Conservation (phyloP, 2,888 invertebrate species). For the Neria commutata region DNA sequence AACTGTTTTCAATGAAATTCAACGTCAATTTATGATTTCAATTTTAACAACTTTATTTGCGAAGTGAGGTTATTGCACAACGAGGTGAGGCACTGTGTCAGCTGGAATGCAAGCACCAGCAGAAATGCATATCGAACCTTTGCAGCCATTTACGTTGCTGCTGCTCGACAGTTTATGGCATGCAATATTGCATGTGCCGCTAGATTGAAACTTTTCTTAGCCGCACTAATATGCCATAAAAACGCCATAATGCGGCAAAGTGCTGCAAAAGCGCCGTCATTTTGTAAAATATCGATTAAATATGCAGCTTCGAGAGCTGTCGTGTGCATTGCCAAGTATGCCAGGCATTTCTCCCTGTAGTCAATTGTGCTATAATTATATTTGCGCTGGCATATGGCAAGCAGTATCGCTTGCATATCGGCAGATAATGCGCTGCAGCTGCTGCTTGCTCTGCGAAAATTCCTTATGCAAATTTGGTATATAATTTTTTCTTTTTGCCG, state of each 20-base stretch:
- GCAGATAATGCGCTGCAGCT: no score
- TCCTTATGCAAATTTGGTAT: no score
- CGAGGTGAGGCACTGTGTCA: not conserved
- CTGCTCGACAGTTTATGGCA: conserved; percentile 24
- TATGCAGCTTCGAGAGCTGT: no score
- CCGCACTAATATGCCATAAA: not conserved
- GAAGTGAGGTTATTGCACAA: conserved; percentile 12
- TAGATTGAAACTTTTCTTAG: conserved; percentile 12
- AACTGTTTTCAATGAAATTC: not conserved
- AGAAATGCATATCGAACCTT: not conserved
- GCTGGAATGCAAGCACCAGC: not conserved
- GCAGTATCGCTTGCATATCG: no score
- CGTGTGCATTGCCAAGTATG: not conserved
- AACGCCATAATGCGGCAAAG: not conserved
- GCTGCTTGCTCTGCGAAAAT: no score
- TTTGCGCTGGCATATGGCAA: no score
- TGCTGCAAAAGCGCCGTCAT: not conserved
- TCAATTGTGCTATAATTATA: no score
- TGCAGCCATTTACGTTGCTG: not conserved
- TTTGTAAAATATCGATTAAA: not conserved
- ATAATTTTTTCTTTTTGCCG: no score
- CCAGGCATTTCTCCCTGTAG: no score
- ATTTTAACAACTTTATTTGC: conserved; percentile 10
- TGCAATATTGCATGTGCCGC: conserved; percentile 38
- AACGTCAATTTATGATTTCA: not conserved